Conservation (phyloP, 2,888 invertebrate genomes). For the Drosophila lutescens region DNA sequence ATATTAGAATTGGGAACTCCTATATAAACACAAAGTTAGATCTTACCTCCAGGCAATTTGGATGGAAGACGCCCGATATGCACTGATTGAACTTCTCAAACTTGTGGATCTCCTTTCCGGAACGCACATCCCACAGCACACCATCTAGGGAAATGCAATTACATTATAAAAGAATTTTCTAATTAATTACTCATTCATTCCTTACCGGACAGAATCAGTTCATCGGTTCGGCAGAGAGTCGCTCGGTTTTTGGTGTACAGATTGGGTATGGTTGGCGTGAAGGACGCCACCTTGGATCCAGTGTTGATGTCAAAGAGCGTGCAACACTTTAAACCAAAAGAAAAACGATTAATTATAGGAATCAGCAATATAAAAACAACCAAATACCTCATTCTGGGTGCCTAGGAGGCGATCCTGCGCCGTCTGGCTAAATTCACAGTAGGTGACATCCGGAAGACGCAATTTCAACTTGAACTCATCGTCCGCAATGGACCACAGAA, state of each 20-base stretch:
- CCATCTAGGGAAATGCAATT: slow-evolving; percentile 87
- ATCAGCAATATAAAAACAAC: slow-evolving; percentile 34
- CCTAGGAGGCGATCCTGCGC: slow-evolving; percentile 94
- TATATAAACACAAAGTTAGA: no score
- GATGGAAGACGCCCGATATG: slow-evolving; percentile 98
- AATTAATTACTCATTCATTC: neutral
- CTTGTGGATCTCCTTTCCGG: slow-evolving; percentile 95
- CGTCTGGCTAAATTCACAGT: slow-evolving; percentile 95
- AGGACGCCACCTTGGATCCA: slow-evolving; percentile 89
- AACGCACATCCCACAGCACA: slow-evolving; percentile 96
- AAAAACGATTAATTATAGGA: neutral
- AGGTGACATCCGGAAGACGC: slow-evolving; percentile 92
- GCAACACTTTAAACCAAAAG: slow-evolving; percentile 69
- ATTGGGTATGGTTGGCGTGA: slow-evolving; percentile 93
- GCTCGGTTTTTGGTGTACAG: slow-evolving; percentile 97
- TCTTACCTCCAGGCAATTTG: slow-evolving; percentile 94
- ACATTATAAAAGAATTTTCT: neutral
- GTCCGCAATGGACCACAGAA: slow-evolving; percentile 83
- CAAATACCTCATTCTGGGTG: slow-evolving; percentile 89
- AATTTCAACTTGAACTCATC: slow-evolving; percentile 86
- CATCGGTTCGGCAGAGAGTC: slow-evolving; percentile 96
- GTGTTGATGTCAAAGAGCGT: slow-evolving; percentile 94
- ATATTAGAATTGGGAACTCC: neutral
- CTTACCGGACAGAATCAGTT: slow-evolving; percentile 92
- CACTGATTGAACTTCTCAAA: slow-evolving; percentile 98